Evolutionary conservation across 2,888 invertebrate species (phyloP).

Genomic region (Tenthredo amoena): DNA sequence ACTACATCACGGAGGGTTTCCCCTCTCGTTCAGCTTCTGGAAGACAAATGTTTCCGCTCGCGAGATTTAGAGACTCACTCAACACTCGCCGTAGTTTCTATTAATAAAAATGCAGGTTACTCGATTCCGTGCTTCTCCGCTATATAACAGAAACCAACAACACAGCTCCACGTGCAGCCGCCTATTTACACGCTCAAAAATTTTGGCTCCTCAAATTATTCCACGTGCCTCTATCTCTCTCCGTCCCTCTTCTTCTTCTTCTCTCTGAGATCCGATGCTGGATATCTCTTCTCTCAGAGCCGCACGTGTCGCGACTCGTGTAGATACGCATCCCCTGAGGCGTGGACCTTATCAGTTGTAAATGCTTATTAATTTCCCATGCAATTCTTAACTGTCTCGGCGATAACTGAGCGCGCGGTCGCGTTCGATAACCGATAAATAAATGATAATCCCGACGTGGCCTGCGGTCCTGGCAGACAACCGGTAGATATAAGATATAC

Average conservation of each 20-base stretch:
- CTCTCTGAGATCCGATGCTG: not conserved
- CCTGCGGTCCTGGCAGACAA: conserved; percentile 58
- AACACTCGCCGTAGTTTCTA: conserved; percentile 40
- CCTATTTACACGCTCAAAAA: conserved; percentile 7
- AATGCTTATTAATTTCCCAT: conserved; percentile 62
- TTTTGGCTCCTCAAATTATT: conserved; percentile 19
- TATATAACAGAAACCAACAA: conserved; percentile 5
- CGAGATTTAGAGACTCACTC: conserved; percentile 45
- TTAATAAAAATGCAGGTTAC: conserved; percentile 41
- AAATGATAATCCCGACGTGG: conserved; percentile 59
- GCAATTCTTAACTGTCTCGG: conserved; percentile 61
- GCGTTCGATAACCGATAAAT: conserved; percentile 61
- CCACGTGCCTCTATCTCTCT: not conserved
- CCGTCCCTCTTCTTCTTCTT: not conserved
- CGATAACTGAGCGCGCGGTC: conserved; percentile 57
- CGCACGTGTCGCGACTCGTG: conserved; percentile 17
- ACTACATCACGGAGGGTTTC: not conserved
- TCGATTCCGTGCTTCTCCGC: conserved; percentile 7
- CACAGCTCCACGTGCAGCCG: conserved; percentile 15
- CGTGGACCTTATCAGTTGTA: conserved; percentile 50
- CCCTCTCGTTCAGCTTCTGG: conserved; percentile 31
- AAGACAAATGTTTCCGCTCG: conserved; percentile 47
- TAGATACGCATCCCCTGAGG: not conserved
- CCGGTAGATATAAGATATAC: conserved; percentile 58
- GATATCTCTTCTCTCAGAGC: not conserved